These are phyloP conservation scores for Drosophila paucipuncta DNA, from an alignment of 2,888 invertebrate genomes.

Conservation along the genomic window DNA sequence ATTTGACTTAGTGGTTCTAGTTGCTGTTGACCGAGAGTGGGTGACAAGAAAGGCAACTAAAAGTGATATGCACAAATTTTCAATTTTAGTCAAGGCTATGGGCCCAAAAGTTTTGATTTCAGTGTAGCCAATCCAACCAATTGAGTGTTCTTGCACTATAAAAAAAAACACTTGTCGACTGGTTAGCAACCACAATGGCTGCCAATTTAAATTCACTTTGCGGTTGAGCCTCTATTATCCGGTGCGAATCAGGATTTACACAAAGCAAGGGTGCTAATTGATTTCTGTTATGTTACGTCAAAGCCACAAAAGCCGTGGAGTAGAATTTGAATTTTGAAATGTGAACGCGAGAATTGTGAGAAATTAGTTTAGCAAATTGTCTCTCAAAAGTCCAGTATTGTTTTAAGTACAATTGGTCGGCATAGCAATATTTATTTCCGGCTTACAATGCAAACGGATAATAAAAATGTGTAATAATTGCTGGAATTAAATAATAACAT, in stretches of 20 bases:
- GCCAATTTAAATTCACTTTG: slow-evolving; percentile 28
- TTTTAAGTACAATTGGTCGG: neutral
- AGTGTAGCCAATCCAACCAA: slow-evolving; percentile 15
- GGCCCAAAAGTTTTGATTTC: slow-evolving; percentile 2
- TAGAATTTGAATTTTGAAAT: slow-evolving; percentile 5
- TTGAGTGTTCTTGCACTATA: slow-evolving; percentile 14
- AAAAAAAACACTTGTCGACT: slow-evolving; percentile 20
- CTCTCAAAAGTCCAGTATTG: slow-evolving; percentile 3
- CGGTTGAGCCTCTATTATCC: slow-evolving; percentile 4
- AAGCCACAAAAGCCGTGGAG: slow-evolving; percentile 23
- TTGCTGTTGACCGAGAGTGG: neutral
- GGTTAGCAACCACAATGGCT: slow-evolving; percentile 4
- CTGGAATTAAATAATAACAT: neutral
- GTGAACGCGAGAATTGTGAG: neutral
- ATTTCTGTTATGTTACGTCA: neutral
- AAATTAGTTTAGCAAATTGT: slow-evolving; percentile 2
- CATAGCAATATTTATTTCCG: slow-evolving; percentile 3
- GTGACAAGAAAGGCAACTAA: slow-evolving; percentile 2
- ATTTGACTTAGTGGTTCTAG: slow-evolving; percentile 36
- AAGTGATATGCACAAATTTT: slow-evolving; percentile 23
- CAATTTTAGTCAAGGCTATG: slow-evolving; percentile 6
- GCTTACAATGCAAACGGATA: slow-evolving; percentile 4
- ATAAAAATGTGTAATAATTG: neutral
- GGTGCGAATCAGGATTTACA: neutral
- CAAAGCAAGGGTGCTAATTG: slow-evolving; percentile 18